These are phyloP conservation scores for Deilephila porcellus DNA, from an alignment of 2,888 invertebrate species.

Conservation along the genomic window DNA sequence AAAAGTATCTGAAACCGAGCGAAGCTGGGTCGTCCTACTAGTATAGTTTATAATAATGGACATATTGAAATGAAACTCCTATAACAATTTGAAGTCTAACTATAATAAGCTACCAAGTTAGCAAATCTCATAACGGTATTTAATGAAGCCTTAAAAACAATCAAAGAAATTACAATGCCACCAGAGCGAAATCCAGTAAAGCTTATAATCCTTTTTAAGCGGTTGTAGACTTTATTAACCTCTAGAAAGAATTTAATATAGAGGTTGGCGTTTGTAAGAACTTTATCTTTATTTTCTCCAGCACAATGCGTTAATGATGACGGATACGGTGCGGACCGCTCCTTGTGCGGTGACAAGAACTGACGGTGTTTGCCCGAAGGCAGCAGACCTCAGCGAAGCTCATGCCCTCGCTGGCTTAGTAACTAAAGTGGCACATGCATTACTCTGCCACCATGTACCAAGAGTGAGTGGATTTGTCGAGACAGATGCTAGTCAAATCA, in stretches of 20 bases:
- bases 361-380: conserved; percentile 57
- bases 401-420: conserved; percentile 74
- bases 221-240: neutral
- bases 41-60: neutral
- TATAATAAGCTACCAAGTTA: neutral
- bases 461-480: conserved; percentile 72
- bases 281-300: conserved; percentile 40
- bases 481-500: conserved; percentile 66
- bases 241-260: conserved; percentile 1
- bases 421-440: conserved; percentile 68
- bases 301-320: conserved; percentile 72
- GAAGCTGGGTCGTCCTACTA: too few species aligned
- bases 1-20: too few species aligned
- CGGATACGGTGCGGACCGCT: conserved; percentile 65
- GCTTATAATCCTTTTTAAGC: neutral
- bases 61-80: neutral
- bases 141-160: conserved; percentile 23
- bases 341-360: conserved; percentile 56
- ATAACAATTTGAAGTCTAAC: neutral
- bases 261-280: neutral
- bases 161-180: conserved; percentile 13
- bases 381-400: conserved; percentile 74
- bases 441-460: conserved; percentile 69
- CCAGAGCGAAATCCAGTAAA: conserved; percentile 7
- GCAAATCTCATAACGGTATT: neutral